Conservation (phyloP, 2,888 invertebrate species). For the Amphipoea oculea region DNA sequence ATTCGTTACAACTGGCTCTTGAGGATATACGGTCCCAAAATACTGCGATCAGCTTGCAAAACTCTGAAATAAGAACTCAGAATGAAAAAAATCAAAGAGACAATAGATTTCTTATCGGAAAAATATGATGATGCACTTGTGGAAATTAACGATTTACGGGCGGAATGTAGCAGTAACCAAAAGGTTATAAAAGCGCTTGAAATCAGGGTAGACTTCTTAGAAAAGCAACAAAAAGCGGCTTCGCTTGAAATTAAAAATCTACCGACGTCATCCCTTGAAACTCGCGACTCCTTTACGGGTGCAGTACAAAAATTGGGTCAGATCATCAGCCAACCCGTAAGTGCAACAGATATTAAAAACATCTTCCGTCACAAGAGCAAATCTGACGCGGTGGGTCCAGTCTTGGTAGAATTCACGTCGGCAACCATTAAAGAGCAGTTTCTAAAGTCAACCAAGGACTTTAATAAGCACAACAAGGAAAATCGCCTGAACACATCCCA, state of each 20-base stretch:
- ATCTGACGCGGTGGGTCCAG: neutral
- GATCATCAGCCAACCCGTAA: neutral
- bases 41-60: neutral
- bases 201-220: neutral
- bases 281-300: neutral
- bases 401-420: neutral
- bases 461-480: neutral
- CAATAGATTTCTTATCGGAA: neutral
- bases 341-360: neutral
- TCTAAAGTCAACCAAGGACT: neutral
- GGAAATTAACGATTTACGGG: neutral
- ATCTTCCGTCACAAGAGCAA: neutral
- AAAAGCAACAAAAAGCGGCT: conserved; percentile 1
- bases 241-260: neutral
- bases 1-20: neutral
- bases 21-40: conserved; percentile 2
- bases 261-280: neutral
- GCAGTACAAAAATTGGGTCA: neutral
- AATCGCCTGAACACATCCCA: neutral
- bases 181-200: neutral
- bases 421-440: neutral
- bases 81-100: neutral
- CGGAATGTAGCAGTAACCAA: conserved; percentile 1
- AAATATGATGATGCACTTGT: conserved; percentile 1
- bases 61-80: neutral